These are phyloP conservation scores for Gandaritis pyraliata DNA, from an alignment of 2,888 invertebrate genomes.

Conservation along the genomic window DNA sequence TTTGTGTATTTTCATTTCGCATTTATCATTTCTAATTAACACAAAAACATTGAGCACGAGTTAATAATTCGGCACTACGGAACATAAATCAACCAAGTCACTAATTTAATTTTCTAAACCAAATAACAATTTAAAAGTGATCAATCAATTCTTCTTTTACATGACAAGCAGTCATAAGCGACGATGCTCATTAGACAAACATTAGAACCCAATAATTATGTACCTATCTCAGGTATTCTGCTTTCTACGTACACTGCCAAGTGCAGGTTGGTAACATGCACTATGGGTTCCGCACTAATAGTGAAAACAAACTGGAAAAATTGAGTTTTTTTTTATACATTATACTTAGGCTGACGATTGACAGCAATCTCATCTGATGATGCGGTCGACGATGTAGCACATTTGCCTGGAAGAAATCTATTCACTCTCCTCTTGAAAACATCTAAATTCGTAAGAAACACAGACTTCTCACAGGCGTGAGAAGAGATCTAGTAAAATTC, in stretches of 20 bases:
- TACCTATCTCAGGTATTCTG: constrained; percentile 49
- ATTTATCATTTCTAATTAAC: not conserved
- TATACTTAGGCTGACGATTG: no score
- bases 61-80: not conserved
- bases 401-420: no score
- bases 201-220: constrained; percentile 57
- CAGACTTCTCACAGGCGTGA: no score
- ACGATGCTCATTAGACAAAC: constrained; percentile 52
- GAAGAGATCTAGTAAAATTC: no score
- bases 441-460: no score
- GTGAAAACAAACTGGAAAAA: no score
- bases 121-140: constrained; percentile 50
- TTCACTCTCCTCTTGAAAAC: no score
- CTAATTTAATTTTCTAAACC: constrained; percentile 45
- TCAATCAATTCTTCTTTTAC: constrained; percentile 49
- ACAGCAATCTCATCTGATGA: no score
- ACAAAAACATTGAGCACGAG: not conserved
- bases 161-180: constrained; percentile 55
- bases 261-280: constrained; percentile 2
- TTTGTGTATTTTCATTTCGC: no score
- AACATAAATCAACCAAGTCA: constrained; percentile 36
- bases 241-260: constrained; percentile 54
- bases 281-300: constrained; percentile 3
- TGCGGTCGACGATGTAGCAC: no score
- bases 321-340: no score